These are phyloP conservation scores for Zaprionus lineosus DNA, from an alignment of 2,888 invertebrate species.

Conservation along the genomic window DNA sequence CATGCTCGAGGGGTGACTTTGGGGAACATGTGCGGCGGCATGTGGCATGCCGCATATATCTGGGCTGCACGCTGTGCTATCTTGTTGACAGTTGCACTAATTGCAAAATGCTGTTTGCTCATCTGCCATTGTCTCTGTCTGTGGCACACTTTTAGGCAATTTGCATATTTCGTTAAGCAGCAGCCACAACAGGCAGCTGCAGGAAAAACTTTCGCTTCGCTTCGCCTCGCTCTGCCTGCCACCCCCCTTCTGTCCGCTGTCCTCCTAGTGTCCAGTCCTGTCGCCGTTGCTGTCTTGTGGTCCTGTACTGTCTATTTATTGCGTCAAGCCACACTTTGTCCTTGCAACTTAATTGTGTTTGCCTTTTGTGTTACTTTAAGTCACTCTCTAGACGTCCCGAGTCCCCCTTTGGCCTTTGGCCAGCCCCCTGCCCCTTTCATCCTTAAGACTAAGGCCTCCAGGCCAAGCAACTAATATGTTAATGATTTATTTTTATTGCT, in stretches of 20 bases:
- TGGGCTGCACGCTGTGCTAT: slow-evolving; percentile 28
- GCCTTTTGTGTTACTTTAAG: slow-evolving; percentile 5
- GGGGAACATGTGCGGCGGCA: slow-evolving; percentile 1
- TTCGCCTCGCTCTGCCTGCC: too few relatives aligned
- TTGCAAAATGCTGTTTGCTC: slow-evolving; percentile 73
- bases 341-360: slow-evolving; percentile 29
- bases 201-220: slow-evolving; percentile 1
- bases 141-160: slow-evolving; percentile 64
- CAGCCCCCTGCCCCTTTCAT: too few relatives aligned
- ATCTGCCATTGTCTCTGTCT: slow-evolving; percentile 41
- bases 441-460: not conserved
- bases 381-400: not conserved
- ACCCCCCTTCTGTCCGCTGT: too few relatives aligned
- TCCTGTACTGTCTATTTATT: slow-evolving; percentile 21
- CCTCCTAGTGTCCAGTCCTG: not conserved
- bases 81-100: slow-evolving; percentile 76
- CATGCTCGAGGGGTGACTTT: slow-evolving; percentile 1
- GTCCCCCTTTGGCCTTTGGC: not conserved
- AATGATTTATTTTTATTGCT: slow-evolving; percentile 31
- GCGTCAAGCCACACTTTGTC: slow-evolving; percentile 22
- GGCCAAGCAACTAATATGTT: slow-evolving; percentile 35
- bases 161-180: slow-evolving; percentile 75
- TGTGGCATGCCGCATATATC: not conserved
- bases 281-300: not conserved
- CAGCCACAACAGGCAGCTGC: slow-evolving; percentile 9